Percentiles rank a stretch among this genome's conserved stretches.
phyloP scores from a whole-genome alignment of 2,888 invertebrate species.

The Hemithea aestivaria region DNA sequence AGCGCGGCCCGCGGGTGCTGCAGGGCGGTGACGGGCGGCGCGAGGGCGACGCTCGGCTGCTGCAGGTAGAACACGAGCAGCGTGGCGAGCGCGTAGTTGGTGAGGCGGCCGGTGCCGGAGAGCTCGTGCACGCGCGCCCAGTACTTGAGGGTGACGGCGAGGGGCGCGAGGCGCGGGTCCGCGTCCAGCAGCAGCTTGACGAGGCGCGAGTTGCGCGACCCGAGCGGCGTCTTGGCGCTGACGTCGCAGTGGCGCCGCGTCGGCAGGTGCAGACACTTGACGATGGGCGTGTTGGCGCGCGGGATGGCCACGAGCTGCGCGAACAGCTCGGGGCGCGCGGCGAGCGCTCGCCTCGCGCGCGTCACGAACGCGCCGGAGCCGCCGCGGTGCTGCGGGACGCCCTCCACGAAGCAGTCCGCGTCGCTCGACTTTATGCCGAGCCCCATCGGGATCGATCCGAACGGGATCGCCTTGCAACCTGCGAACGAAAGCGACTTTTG shows the following conservation, averaged over 20 bases:
- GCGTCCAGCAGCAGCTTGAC: conserved; percentile 79
- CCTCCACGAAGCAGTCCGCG: conserved; percentile 83
- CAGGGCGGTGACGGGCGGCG: conserved; percentile 78
- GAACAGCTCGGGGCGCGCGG: conserved; percentile 63
- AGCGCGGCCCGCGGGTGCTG: conserved; percentile 49
- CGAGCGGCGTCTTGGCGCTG: conserved; percentile 84
- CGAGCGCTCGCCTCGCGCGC: conserved; percentile 57
- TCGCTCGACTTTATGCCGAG: conserved; percentile 85
- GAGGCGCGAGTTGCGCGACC: conserved; percentile 83
- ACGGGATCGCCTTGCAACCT: conserved; percentile 74
- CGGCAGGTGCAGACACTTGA: conserved; percentile 83
- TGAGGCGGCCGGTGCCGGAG: conserved; percentile 77
- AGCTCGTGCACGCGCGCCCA: conserved; percentile 84
- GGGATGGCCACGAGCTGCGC: conserved; percentile 81
- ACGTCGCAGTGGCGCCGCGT: conserved; percentile 84
- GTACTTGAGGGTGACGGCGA: conserved; percentile 83
- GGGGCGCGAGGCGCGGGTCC: conserved; percentile 66
- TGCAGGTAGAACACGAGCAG: conserved; percentile 86
- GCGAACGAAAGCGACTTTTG: conserved; percentile 11
- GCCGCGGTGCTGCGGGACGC: conserved; percentile 22
- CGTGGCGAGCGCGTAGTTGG: conserved; percentile 84
- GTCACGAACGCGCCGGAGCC: conserved; percentile 36
- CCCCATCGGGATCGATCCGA: conserved; percentile 87
- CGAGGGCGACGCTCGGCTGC: conserved; percentile 66
- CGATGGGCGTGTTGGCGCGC: conserved; percentile 87